phyloP scores from a whole-genome alignment of 1,140 invertebrate species.

The Mesaphorura yosii region DNA sequence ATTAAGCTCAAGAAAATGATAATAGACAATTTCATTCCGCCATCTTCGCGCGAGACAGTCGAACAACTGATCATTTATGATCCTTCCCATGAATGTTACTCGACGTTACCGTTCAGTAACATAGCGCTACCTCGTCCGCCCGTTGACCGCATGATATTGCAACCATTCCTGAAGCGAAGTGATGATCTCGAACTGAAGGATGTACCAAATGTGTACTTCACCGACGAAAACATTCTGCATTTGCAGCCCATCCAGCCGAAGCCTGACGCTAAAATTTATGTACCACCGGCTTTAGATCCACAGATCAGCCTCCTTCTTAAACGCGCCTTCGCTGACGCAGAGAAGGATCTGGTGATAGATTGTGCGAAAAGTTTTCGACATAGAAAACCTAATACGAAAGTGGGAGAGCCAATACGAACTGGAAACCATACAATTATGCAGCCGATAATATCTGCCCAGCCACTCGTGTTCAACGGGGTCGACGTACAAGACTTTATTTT shows the following conservation, averaged over 20 bases:
- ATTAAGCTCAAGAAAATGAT: constrained; percentile 21
- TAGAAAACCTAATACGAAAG: no score
- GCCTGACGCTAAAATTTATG: constrained; percentile 10
- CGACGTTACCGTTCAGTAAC: background rate
- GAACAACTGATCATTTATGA: constrained; percentile 2
- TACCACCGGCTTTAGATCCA: constrained; percentile 19
- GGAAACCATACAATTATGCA: background rate
- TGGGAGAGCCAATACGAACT: background rate
- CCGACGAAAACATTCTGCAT: constrained; percentile 26
- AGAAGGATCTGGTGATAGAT: constrained; percentile 21
- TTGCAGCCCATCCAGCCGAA: constrained; percentile 15
- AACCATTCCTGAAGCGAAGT: constrained; percentile 15
- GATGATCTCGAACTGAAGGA: constrained; percentile 10
- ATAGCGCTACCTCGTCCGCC: constrained; percentile 1
- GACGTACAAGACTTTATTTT: background rate
- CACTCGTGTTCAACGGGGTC: background rate
- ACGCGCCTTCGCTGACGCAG: constrained; percentile 20
- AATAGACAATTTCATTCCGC: constrained; percentile 29
- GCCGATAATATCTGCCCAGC: background rate
- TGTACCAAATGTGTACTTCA: constrained; percentile 19
- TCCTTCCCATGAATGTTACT: background rate
- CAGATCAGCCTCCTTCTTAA: constrained; percentile 22
- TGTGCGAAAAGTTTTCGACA: background rate
- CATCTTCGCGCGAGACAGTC: constrained; percentile 13
- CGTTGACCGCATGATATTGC: constrained; percentile 16